A percentile compares a stretch with the other conserved stretches of the same genome.
These are phyloP conservation scores for Trichechus manatus DNA, from an alignment of 2,113 vertebrate species.

Conservation along the genomic window DNA sequence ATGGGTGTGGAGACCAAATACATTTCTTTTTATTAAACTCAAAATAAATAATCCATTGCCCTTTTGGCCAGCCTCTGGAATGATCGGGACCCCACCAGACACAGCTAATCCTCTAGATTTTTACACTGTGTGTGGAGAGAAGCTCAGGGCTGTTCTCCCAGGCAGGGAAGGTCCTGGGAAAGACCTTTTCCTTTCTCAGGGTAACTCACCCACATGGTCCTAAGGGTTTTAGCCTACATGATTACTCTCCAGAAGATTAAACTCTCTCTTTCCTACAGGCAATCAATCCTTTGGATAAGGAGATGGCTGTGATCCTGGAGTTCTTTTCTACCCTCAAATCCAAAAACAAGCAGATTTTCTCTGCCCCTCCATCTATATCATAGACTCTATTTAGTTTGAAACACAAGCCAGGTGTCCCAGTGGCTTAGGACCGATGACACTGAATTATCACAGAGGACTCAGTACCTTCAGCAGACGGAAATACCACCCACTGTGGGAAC, in stretches of 20 bases:
- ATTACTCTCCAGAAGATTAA: not conserved
- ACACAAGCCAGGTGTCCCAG: not conserved
- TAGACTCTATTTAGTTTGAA: not conserved
- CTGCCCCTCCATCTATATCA: not conserved
- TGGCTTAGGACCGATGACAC: not conserved
- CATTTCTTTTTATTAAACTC: not conserved
- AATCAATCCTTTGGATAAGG: not conserved
- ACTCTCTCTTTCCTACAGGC: not conserved
- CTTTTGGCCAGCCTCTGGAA: not conserved
- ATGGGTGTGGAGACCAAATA: not conserved
- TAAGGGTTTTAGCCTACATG: not conserved
- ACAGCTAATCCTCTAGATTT: not conserved
- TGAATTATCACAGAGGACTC: not conserved
- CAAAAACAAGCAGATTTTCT: constrained; percentile 26
- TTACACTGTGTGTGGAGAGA: not conserved
- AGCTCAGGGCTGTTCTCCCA: not conserved
- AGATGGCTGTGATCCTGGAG: no score
- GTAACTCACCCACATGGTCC: not conserved
- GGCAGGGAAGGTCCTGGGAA: not conserved
- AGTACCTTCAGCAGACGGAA: not conserved
- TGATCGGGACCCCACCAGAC: not conserved
- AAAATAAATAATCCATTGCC: not conserved
- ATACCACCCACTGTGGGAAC: not conserved
- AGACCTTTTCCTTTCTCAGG: not conserved
- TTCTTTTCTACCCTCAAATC: not conserved